These are phyloP conservation scores for Luperina nickerlii DNA, from an alignment of 2,888 invertebrate genomes.

Conservation along the genomic window DNA sequence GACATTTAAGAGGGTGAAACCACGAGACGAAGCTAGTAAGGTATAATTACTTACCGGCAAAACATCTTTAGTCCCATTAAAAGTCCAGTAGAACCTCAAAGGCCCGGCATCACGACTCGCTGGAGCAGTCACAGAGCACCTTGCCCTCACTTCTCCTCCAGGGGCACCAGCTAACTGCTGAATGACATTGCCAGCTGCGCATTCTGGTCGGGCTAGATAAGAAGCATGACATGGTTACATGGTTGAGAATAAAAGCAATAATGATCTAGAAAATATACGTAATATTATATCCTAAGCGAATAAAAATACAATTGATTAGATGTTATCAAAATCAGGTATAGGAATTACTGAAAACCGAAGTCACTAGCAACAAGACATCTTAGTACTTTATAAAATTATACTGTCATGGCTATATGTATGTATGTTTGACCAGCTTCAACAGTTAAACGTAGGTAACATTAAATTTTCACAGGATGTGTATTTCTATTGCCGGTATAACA, in stretches of 20 bases:
- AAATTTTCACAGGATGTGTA: too few species aligned
- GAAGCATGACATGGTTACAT: neutral
- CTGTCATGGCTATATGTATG: neutral
- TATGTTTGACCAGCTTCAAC: neutral
- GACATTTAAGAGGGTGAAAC: too few species aligned
- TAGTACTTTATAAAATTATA: neutral
- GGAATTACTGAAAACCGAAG: neutral
- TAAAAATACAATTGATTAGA: neutral
- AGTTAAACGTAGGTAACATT: neutral
- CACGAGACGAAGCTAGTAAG: too few species aligned
- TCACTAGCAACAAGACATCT: neutral
- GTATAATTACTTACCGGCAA: slow-evolving; percentile 90
- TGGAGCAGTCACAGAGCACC: slow-evolving; percentile 95
- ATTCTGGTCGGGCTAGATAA: slow-evolving; percentile 93
- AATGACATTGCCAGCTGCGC: slow-evolving; percentile 93
- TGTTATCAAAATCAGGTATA: neutral
- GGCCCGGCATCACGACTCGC: slow-evolving; percentile 91
- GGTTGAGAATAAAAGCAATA: neutral
- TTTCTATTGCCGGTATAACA: too few species aligned
- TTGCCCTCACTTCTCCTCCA: slow-evolving; percentile 93
- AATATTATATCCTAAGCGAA: neutral
- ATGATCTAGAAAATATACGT: too few species aligned
- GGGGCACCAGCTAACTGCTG: slow-evolving; percentile 93
- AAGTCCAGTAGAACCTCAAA: slow-evolving; percentile 95
- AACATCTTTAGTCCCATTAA: slow-evolving; percentile 94